Conservation (phyloP, 35 echinoderm and acorn worm genomes). For the Lytechinus pictus region DNA sequence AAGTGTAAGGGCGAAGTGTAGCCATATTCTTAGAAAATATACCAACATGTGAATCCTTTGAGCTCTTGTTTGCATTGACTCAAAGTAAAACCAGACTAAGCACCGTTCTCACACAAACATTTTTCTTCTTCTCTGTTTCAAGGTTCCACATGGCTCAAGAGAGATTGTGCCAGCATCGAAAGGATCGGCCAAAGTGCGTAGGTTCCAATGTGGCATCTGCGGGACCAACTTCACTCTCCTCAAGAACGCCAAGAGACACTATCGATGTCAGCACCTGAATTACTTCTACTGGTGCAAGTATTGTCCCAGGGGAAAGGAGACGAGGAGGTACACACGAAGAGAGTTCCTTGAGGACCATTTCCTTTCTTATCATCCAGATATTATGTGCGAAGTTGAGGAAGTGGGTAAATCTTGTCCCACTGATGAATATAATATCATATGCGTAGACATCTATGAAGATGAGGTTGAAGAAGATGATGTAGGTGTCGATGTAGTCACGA, state of each 20-base stretch:
- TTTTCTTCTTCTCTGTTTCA: slow-evolving; percentile 27
- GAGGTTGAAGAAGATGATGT: slow-evolving; percentile 10
- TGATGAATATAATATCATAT: slow-evolving; percentile 23
- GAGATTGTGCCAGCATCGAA: neutral
- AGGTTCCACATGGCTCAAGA: neutral
- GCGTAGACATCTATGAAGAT: slow-evolving; percentile 32
- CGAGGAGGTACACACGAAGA: slow-evolving; percentile 22
- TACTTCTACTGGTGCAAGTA: slow-evolving; percentile 32
- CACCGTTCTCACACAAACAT: neutral
- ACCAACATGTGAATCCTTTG: neutral
- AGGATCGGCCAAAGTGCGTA: neutral
- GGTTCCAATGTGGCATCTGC: slow-evolving; percentile 24
- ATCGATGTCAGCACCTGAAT: slow-evolving; percentile 26
- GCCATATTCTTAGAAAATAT: neutral
- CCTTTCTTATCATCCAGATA: slow-evolving; percentile 2
- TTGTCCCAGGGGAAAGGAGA: slow-evolving; percentile 7
- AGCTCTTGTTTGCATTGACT: neutral
- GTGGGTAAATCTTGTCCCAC: neutral
- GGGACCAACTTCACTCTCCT: slow-evolving; percentile 27
- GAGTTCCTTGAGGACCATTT: slow-evolving; percentile 17
- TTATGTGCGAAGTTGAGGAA: neutral
- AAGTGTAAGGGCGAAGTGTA: neutral
- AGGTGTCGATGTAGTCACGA: neutral
- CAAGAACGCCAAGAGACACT: slow-evolving; percentile 27
- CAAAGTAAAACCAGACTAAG: neutral